Percentiles rank a stretch among this genome's conserved stretches.
Conservation (phyloP, 1,140 invertebrate species). For the Drosophila burlai region DNA sequence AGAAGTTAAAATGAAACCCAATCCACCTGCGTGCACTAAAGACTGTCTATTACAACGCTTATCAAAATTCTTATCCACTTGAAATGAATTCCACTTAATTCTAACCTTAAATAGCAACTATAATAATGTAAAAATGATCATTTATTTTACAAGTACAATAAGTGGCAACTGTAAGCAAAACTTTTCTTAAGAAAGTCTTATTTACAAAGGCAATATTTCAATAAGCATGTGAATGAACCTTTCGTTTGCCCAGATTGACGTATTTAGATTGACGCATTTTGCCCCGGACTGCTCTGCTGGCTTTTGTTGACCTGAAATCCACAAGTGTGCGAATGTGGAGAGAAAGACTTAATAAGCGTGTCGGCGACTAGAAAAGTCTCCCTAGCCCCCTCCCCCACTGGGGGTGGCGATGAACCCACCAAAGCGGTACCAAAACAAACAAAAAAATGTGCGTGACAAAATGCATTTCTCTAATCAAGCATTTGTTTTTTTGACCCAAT, state of each 20-base stretch:
- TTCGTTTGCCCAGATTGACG: conserved; percentile 12
- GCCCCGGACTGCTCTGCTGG: not conserved
- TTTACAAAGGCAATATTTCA: conserved; percentile 10
- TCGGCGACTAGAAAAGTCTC: conserved; percentile 25
- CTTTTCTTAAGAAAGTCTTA: not conserved
- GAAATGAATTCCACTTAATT: not conserved
- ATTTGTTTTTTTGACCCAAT: conserved; percentile 53
- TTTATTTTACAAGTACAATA: too few species aligned
- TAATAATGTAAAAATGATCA: not conserved
- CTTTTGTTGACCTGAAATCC: conserved; percentile 39
- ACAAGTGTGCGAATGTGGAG: conserved; percentile 58
- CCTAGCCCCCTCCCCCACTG: not conserved
- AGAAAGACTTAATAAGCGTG: conserved; percentile 53
- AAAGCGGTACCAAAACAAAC: conserved; percentile 32
- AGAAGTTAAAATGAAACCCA: too few species aligned
- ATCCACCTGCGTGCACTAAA: too few species aligned
- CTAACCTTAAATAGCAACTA: too few species aligned
- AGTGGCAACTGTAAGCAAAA: not conserved
- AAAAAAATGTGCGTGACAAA: conserved; percentile 68
- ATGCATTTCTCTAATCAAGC: conserved; percentile 66
- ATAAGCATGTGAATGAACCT: conserved; percentile 20
- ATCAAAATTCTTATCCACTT: too few species aligned
- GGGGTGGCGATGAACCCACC: conserved; percentile 25
- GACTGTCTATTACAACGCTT: not conserved
- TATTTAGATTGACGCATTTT: conserved; percentile 34